These are phyloP conservation scores for Didymodactylos carnosus DNA, from an alignment of 2,888 invertebrate genomes.

Conservation along the genomic window DNA sequence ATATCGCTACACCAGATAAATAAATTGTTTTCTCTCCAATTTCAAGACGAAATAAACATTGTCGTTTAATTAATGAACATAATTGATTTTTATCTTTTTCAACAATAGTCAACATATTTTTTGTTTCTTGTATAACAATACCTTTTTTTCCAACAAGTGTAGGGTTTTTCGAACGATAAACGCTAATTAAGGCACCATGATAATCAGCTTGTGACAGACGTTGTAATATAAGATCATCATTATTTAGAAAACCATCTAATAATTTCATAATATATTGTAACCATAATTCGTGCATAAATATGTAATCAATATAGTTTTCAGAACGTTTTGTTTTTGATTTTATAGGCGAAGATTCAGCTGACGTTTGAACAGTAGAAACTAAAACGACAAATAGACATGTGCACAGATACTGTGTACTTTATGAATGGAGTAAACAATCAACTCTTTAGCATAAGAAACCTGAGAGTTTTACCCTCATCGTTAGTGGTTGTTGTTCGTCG, in stretches of 20 bases:
- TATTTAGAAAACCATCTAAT: not conserved
- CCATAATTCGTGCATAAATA: not conserved
- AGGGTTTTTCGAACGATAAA: not conserved
- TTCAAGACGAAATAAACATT: not conserved
- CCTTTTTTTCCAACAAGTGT: not conserved
- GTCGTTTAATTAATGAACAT: not conserved
- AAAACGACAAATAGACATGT: too few species aligned
- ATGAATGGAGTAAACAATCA: too few species aligned
- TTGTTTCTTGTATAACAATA: not conserved
- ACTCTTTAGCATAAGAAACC: too few species aligned
- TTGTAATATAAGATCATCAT: not conserved
- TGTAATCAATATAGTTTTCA: not conserved
- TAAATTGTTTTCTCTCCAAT: not conserved
- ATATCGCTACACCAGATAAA: not conserved
- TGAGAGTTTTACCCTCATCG: too few species aligned
- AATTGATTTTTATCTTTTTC: not conserved
- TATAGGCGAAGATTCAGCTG: too few species aligned
- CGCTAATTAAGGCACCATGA: not conserved
- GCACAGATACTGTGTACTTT: too few species aligned
- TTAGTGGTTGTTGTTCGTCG: too few species aligned
- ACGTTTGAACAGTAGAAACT: too few species aligned
- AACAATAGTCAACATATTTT: not conserved
- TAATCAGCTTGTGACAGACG: not conserved
- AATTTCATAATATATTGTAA: not conserved
- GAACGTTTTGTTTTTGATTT: not conserved